Percentiles rank a stretch among this genome's conserved stretches.
Conservation (phyloP, 2,113 vertebrate genomes). For the Petrocephalus zakoni region DNA sequence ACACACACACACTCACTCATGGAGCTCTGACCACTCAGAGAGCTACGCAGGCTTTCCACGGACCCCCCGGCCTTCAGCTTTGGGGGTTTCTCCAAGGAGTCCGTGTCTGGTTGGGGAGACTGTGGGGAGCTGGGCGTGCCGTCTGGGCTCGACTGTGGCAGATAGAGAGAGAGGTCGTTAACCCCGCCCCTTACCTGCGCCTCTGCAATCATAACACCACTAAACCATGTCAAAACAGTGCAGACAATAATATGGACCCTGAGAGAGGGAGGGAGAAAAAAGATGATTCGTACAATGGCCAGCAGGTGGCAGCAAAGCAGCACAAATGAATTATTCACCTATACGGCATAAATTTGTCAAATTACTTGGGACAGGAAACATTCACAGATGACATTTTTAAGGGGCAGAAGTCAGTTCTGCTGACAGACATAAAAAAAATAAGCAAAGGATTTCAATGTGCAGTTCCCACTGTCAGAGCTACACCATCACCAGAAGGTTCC, state of each 20-base stretch:
- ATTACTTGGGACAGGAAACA: not conserved
- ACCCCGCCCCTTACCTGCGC: too few relatives aligned
- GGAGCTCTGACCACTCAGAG: conserved; percentile 93
- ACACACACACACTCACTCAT: conserved; percentile 78
- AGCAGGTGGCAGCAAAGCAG: not conserved
- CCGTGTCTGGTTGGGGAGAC: conserved; percentile 67
- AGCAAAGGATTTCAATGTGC: not conserved
- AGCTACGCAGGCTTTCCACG: conserved; percentile 92
- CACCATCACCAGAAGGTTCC: not conserved
- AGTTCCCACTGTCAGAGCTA: not conserved
- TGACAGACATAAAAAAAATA: not conserved
- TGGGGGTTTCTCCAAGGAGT: conserved; percentile 85
- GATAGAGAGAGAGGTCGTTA: not conserved
- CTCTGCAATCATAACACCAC: not conserved
- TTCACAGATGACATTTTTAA: not conserved
- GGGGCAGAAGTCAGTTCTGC: not conserved
- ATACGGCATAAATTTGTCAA: not conserved
- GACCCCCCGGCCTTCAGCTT: conserved; percentile 94
- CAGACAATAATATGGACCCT: not conserved
- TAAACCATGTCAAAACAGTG: not conserved
- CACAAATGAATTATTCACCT: not conserved
- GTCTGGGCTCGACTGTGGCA: conserved; percentile 73
- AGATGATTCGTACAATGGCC: not conserved
- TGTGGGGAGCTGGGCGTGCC: conserved; percentile 72
- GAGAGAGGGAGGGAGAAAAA: not conserved